Percentiles rank a stretch among this genome's conserved stretches.
Evolutionary conservation across 2,113 vertebrate species (phyloP).

Genomic region (Poicephalus meyeri): DNA sequence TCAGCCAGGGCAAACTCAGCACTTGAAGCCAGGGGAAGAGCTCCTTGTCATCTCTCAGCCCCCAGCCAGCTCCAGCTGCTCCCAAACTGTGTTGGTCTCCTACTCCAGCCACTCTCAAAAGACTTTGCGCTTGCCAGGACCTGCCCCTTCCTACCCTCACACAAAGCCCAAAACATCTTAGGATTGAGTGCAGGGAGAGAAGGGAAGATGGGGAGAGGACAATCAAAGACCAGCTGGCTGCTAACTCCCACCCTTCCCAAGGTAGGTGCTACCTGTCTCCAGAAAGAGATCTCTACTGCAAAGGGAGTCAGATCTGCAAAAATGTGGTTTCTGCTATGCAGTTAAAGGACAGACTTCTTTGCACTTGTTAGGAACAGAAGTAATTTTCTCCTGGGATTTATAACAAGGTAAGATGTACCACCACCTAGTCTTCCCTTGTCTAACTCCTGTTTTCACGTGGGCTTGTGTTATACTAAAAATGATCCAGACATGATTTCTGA

Average conservation of each 20-base stretch:
- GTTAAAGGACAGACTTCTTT: background rate
- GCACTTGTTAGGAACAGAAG: background rate
- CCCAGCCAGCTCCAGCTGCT: background rate
- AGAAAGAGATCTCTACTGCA: background rate
- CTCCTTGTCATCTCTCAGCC: background rate
- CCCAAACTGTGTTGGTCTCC: background rate
- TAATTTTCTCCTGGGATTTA: background rate
- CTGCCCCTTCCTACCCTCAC: background rate
- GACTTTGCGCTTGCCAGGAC: background rate
- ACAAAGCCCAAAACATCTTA: background rate
- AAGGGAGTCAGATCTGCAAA: background rate
- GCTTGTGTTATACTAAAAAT: background rate
- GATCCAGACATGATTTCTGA: slow-evolving; percentile 18
- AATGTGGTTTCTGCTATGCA: background rate
- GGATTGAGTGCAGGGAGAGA: background rate
- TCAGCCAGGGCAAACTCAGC: background rate
- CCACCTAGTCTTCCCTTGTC: background rate
- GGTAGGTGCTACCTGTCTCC: background rate
- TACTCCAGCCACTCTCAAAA: background rate
- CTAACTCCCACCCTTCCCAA: background rate
- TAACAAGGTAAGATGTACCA: background rate
- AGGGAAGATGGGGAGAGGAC: background rate
- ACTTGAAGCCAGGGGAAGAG: background rate
- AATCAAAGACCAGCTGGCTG: background rate
- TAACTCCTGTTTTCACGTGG: background rate